phyloP scores from a whole-genome alignment of 35 echinoderm and acorn worm species.

The Heliocidaris tuberculata region DNA sequence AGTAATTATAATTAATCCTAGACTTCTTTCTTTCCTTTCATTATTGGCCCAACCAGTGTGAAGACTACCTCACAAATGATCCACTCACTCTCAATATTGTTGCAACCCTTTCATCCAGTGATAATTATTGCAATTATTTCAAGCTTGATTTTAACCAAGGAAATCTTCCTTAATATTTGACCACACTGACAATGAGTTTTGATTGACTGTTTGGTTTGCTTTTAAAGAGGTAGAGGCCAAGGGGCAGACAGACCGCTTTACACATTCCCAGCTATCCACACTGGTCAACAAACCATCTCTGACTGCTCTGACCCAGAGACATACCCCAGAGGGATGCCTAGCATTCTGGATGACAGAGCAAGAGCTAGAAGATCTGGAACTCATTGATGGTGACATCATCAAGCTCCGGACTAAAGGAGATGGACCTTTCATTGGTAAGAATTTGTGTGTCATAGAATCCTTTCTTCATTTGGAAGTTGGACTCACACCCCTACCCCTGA shows the following conservation, averaged over 20 bases:
- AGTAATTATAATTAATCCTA: background rate
- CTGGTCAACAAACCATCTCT: slow-evolving; percentile 70
- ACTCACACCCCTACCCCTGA: too few relatives aligned
- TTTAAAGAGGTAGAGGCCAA: slow-evolving; percentile 81
- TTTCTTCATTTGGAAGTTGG: background rate
- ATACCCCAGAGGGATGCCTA: slow-evolving; percentile 58
- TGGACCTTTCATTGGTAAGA: slow-evolving; percentile 92
- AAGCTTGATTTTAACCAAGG: too few relatives aligned
- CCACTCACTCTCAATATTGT: too few relatives aligned
- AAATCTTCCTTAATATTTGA: too few relatives aligned
- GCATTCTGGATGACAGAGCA: slow-evolving; percentile 81
- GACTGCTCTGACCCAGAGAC: slow-evolving; percentile 65
- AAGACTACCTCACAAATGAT: too few relatives aligned
- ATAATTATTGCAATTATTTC: too few relatives aligned
- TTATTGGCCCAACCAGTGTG: too few relatives aligned
- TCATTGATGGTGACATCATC: slow-evolving; percentile 74
- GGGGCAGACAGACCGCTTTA: slow-evolving; percentile 71
- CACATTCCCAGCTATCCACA: slow-evolving; percentile 42
- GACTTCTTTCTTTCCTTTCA: too few relatives aligned
- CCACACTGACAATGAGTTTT: too few relatives aligned
- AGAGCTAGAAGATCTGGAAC: slow-evolving; percentile 71
- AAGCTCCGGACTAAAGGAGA: slow-evolving; percentile 73
- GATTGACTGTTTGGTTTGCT: background rate
- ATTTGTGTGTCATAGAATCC: background rate
- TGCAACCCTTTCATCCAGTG: too few relatives aligned